Base-by-base conservation (phyloP, 2,888 invertebrate genomes). In the Agrenia bidenticulata region DNA sequence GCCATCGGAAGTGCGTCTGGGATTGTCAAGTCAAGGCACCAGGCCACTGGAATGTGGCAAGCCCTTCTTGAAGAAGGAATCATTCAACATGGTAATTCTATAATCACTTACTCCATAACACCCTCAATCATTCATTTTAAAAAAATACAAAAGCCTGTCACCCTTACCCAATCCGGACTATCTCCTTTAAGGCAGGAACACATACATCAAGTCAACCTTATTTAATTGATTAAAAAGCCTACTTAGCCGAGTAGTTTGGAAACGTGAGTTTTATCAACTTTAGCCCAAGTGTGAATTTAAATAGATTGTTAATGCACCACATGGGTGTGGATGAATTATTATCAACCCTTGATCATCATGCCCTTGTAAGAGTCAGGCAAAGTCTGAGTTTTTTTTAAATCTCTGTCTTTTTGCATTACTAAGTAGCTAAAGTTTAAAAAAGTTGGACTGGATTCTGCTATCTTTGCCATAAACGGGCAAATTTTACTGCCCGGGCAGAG, bases 31-130 rank as follows among this genome's bases (percentile, higher is more conserved):
- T 74, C 80, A 1, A 82, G 89, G 68, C 84, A 85, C 72, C 88
- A 89, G 78, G 89, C 89, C 58, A 85, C 87, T 56, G 89, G 88
- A 69, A 90, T 91, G 88, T 91, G 89, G 89, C 91, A 92, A 79
- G 88, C 88, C 0, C 81, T 91, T 61, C 82, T 91, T 45, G 91
- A 91, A 79, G 89, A 90, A 80, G 89, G 89, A 54, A 86, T 90
- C 68, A 84, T 92, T 71, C 83, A 85, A 59, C 89, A 89, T 79
- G 89, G 89, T 89, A 78, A 81, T 83, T 79, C 21, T 37, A 32
- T 23, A 55, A 32, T 26, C n/a, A 11, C 32, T 15, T 9, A 19
- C 15, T 4, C 15, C 51, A 19, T 9, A 15, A 39, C 39, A 11
- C 39, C 15, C 39, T 11, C 39, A 11, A 11, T 15, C 9, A 9